Evolutionary conservation across 2,797 vertebrate genomes (phyloP).

Genomic region (Geotrypetes seraphini): DNA sequence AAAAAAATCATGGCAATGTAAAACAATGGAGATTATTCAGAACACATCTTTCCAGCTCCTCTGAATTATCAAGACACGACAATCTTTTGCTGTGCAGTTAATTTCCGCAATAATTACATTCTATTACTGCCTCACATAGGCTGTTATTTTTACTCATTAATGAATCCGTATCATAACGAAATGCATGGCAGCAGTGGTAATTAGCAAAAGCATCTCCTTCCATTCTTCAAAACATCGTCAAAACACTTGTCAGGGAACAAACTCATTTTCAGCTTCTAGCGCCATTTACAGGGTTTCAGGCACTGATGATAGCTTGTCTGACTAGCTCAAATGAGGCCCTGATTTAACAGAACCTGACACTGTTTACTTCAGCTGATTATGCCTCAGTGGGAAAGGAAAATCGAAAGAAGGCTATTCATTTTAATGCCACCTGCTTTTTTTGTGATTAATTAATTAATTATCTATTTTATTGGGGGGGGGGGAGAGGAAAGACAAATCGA

Average conservation of each 20-base stretch:
- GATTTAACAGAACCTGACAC: constrained; percentile 68
- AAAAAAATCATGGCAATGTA: constrained; percentile 25
- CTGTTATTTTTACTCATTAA: constrained; percentile 56
- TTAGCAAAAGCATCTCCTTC: constrained; percentile 53
- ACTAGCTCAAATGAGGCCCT: constrained; percentile 62
- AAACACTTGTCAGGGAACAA: constrained; percentile 62
- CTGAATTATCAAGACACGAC: constrained; percentile 44
- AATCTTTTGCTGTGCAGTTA: constrained; percentile 45
- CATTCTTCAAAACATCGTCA: constrained; percentile 59
- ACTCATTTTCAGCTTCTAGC: constrained; percentile 53
- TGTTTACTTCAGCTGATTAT: constrained; percentile 70
- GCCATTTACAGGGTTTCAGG: constrained; percentile 55
- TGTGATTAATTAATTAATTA: no score
- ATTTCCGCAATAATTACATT: constrained; percentile 51
- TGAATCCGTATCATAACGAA: constrained; percentile 47
- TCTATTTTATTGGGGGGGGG: no score
- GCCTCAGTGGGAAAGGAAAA: constrained; percentile 65
- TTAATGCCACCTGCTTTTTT: constrained; percentile 62
- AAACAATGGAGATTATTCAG: constrained; percentile 32
- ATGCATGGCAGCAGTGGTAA: constrained; percentile 40
- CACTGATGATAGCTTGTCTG: constrained; percentile 64
- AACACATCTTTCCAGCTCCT: constrained; percentile 41
- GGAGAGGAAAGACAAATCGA: constrained; percentile 59
- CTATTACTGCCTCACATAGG: constrained; percentile 31
- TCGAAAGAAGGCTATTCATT: constrained; percentile 64